These are phyloP conservation scores for Dorcus hopei DNA, from an alignment of 2,888 invertebrate genomes.

Conservation along the genomic window DNA sequence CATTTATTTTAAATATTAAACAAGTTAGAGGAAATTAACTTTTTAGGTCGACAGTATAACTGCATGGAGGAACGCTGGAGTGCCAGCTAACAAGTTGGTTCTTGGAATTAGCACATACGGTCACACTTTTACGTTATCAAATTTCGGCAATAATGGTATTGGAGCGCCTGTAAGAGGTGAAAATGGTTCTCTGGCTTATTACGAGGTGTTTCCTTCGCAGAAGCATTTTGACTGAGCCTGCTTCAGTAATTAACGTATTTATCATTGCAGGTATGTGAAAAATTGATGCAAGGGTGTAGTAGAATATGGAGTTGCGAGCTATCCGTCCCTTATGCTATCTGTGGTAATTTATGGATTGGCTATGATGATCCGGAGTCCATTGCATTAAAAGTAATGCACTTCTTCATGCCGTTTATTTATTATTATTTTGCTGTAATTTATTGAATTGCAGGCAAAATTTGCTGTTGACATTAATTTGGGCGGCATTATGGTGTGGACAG, in stretches of 20 bases:
- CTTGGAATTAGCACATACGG: constrained; percentile 72
- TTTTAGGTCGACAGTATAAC: too few species aligned
- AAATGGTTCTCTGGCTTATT: constrained; percentile 67
- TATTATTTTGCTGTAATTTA: constrained; percentile 23
- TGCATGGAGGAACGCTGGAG: too few species aligned
- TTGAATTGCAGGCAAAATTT: constrained; percentile 11
- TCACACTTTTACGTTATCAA: constrained; percentile 62
- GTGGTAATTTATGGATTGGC: constrained; percentile 42
- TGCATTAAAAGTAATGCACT: constrained; percentile 41
- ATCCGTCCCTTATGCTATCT: constrained; percentile 47
- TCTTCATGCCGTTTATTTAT: too few species aligned
- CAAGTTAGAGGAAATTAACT: too few species aligned
- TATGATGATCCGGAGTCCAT: constrained; percentile 44
- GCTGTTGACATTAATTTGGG: constrained; percentile 49
- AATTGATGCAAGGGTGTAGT: constrained; percentile 28
- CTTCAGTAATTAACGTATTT: too few species aligned
- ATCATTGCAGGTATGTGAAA: constrained; percentile 38
- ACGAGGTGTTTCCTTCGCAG: constrained; percentile 54
- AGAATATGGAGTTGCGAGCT: constrained; percentile 36
- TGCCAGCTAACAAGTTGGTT: constrained; percentile 60
- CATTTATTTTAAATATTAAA: too few species aligned
- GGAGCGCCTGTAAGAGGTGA: constrained; percentile 54
- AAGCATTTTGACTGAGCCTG: too few species aligned
- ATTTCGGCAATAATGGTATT: too few species aligned
- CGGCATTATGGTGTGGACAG: constrained; percentile 76